Base-by-base conservation (phyloP, 2,888 invertebrate genomes). In the Eucera pruinosa region DNA sequence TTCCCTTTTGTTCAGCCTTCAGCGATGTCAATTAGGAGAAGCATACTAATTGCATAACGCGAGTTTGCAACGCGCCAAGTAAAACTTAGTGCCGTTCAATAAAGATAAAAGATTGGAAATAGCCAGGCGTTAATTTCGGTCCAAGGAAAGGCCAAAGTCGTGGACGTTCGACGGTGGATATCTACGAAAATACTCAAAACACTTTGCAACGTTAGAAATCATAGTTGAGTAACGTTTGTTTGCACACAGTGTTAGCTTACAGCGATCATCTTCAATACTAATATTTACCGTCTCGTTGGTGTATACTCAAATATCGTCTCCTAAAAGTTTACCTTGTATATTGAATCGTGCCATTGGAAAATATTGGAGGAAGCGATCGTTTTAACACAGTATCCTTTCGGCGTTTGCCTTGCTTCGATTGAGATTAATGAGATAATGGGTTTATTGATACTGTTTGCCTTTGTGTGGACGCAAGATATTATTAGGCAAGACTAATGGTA, bases 11-110 rank as follows among this genome's bases (percentile, higher is more conserved):
- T n/a, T 48, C 50, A 73, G 48, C 86, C 86, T 81, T 86, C 67
- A 27, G 20, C 73, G 36, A 20, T 79, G 75, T 80, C 84, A 84
- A 75, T 84, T 84, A 84, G 82, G 18, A 81, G 52, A 68, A 48
- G n/a, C 71, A 41, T 61, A 75, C 84, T 84, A 84, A 84, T 86
- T 74, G 57, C 58, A 61, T 77, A 71, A 78, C 83, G 50, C 65
- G 60, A 45, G 47, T 78, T 74, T 20, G 60, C 75, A 33, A 72
- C 47, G 20, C 43, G 57, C 57, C 36, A 58, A 15, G 9, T 25
- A 61, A 18, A 41, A 62, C 43, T 77, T 78, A 78, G 65, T 70
- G 60, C 25, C 25, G 65, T 67, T 66, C 58, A 48, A 78, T 58
- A 66, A 68, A 43, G 43, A 54, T 25, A 33, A 64, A 45, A 30